phyloP scores from a whole-genome alignment of 2,888 invertebrate species.

The Cerceris rybyensis region DNA sequence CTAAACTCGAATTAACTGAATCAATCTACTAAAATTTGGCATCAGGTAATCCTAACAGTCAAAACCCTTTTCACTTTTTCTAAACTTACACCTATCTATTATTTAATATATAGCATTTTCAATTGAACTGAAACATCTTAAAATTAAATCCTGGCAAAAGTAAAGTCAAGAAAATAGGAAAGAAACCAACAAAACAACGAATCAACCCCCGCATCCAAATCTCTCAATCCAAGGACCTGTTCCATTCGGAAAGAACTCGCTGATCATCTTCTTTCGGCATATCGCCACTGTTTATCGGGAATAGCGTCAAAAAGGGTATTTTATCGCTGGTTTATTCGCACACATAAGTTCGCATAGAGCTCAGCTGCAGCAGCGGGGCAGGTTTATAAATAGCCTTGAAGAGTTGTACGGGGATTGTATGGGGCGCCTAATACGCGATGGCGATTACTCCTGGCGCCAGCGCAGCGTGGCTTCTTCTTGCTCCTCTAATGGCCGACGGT shows the following conservation, averaged over 20 bases:
- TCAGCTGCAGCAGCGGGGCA: slow-evolving; percentile 46
- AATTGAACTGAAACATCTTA: too few species aligned
- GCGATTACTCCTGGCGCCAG: slow-evolving; percentile 69
- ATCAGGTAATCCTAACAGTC: too few species aligned
- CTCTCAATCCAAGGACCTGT: slow-evolving; percentile 13
- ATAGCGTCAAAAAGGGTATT: slow-evolving; percentile 42
- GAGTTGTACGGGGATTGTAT: slow-evolving; percentile 52
- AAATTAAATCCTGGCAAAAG: too few species aligned
- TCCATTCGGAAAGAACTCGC: neutral
- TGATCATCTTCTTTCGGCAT: neutral
- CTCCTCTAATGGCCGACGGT: slow-evolving; percentile 69
- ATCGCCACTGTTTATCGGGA: slow-evolving; percentile 30
- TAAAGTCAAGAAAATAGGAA: too few species aligned
- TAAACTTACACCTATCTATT: too few species aligned
- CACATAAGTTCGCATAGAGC: slow-evolving; percentile 5
- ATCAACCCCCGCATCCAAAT: too few species aligned
- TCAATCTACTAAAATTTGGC: too few species aligned
- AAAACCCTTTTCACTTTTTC: too few species aligned
- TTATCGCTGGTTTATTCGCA: slow-evolving; percentile 45
- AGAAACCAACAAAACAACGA: too few species aligned
- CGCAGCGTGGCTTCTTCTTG: slow-evolving; percentile 47
- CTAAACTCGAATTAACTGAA: too few species aligned
- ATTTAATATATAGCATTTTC: too few species aligned
- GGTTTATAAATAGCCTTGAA: slow-evolving; percentile 66
- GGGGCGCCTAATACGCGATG: slow-evolving; percentile 59